Evolutionary conservation across 2,113 vertebrate genomes (phyloP).

Genomic region (Anguilla rostrata): DNA sequence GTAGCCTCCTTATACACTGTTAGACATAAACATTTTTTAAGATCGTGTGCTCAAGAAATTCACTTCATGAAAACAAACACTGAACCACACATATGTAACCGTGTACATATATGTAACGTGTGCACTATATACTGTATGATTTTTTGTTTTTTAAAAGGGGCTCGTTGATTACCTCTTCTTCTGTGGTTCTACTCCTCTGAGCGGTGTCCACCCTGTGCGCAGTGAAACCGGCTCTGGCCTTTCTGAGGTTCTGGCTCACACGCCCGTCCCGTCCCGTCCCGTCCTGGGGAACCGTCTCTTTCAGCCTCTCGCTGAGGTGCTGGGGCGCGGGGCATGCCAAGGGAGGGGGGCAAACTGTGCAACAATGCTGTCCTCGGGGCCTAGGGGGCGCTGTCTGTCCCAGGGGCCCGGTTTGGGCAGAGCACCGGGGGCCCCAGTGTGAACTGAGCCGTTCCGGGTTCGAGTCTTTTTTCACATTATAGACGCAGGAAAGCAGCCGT

Average conservation of each 20-base stretch:
- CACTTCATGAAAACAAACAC: constrained; percentile 30
- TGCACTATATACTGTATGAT: constrained; percentile 1
- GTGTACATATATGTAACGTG: constrained; percentile 24
- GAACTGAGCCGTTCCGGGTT: constrained; percentile 41
- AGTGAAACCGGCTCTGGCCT: constrained; percentile 36
- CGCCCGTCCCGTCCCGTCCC: constrained; percentile 3
- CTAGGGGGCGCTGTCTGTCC: constrained; percentile 32
- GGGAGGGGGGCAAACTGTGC: constrained; percentile 51
- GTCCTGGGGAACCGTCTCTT: constrained; percentile 27
- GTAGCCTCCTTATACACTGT: constrained; percentile 39
- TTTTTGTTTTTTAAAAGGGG: constrained; percentile 18
- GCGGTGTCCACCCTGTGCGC: constrained; percentile 40
- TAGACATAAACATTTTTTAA: constrained; percentile 37
- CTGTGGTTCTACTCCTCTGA: constrained; percentile 42
- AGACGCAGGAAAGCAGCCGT: constrained; percentile 65
- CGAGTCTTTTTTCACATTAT: constrained; percentile 73
- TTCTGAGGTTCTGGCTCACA: constrained; percentile 30
- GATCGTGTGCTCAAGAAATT: constrained; percentile 51
- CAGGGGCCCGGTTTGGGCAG: constrained; percentile 20
- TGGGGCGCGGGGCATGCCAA: constrained; percentile 54
- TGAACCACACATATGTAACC: constrained; percentile 16
- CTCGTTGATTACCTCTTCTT: constrained; percentile 34
- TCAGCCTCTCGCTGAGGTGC: constrained; percentile 56
- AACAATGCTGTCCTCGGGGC: constrained; percentile 53
- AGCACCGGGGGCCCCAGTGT: background rate